A percentile compares a stretch with the other conserved stretches of the same genome.
Evolutionary conservation across 2,888 invertebrate genomes (phyloP).

Genomic region (Temnothorax rugatulus): DNA sequence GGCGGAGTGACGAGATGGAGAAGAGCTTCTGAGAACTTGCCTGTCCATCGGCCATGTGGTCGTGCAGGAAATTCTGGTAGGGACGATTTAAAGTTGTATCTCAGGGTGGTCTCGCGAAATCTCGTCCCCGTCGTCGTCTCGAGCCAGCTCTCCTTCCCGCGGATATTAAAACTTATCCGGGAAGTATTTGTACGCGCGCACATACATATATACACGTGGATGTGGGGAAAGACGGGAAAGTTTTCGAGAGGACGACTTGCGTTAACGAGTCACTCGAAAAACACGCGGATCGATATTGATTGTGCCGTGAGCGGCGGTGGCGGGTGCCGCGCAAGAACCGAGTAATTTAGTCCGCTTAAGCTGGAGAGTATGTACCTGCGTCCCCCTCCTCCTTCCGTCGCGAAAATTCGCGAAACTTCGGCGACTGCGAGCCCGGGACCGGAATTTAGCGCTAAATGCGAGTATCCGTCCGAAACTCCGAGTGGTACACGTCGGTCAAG

Average conservation of each 20-base stretch:
- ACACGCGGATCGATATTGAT: slow-evolving; percentile 39
- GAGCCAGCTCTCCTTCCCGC: not conserved
- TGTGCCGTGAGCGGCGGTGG: not conserved
- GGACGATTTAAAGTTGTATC: slow-evolving; percentile 67
- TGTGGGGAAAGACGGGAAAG: slow-evolving; percentile 8
- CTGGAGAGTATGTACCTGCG: not conserved
- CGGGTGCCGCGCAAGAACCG: slow-evolving; percentile 9
- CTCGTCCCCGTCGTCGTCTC: slow-evolving; percentile 47
- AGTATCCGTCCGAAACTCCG: slow-evolving; percentile 7
- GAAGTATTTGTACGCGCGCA: not conserved
- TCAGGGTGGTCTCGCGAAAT: slow-evolving; percentile 54
- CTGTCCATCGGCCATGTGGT: slow-evolving; percentile 13
- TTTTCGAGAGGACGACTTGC: slow-evolving; percentile 11
- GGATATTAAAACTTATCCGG: slow-evolving; percentile 70
- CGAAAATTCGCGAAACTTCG: slow-evolving; percentile 43
- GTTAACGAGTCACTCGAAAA: slow-evolving; percentile 34
- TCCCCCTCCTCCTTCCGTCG: not conserved
- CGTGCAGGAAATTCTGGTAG: slow-evolving; percentile 53
- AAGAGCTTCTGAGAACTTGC: slow-evolving; percentile 49
- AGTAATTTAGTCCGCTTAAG: slow-evolving; percentile 35
- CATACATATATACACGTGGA: not conserved
- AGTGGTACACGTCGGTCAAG: slow-evolving; percentile 13
- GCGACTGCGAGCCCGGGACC: not conserved
- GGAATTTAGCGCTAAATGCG: slow-evolving; percentile 30
- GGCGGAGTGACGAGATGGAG: slow-evolving; percentile 54